Evolutionary conservation across 1,140 invertebrate genomes (phyloP).

Genomic region (Thereuonema tuberculata): DNA sequence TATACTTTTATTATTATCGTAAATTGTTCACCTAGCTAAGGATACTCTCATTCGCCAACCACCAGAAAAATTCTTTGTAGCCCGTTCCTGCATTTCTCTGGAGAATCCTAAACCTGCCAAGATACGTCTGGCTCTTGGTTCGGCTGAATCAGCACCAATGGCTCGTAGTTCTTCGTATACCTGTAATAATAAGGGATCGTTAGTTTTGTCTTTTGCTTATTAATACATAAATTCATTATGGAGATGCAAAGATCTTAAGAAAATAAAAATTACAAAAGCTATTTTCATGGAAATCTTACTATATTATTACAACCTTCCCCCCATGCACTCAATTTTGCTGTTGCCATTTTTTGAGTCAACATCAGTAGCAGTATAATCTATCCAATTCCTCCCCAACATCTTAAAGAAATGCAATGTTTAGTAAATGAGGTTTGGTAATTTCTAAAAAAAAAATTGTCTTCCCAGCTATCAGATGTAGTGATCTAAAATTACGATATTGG

Average conservation of each 20-base stretch:
- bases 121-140: slow-evolving; percentile 84
- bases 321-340: too few relatives aligned
- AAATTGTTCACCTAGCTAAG: slow-evolving; percentile 44
- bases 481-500: too few relatives aligned
- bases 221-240: background rate
- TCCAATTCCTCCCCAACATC: too few relatives aligned
- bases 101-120: slow-evolving; percentile 94
- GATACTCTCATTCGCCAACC: slow-evolving; percentile 99
- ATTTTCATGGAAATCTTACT: background rate
- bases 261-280: background rate
- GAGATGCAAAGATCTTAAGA: slow-evolving; percentile 4
- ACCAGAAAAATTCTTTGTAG: slow-evolving; percentile 92
- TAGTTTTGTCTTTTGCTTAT: slow-evolving; percentile 36
- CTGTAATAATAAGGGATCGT: background rate
- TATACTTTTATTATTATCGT: background rate
- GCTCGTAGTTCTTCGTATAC: slow-evolving; percentile 91
- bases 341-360: too few relatives aligned
- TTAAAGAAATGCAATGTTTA: too few relatives aligned
- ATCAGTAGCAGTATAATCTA: too few relatives aligned
- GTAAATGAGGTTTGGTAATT: too few relatives aligned
- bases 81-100: slow-evolving; percentile 80
- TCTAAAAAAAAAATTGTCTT: too few relatives aligned
- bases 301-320: too few relatives aligned
- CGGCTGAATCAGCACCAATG: slow-evolving; percentile 92
- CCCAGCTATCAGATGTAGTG: too few relatives aligned